Base-by-base conservation (phyloP, 1,140 invertebrate genomes). In the Drosophila saltans region DNA sequence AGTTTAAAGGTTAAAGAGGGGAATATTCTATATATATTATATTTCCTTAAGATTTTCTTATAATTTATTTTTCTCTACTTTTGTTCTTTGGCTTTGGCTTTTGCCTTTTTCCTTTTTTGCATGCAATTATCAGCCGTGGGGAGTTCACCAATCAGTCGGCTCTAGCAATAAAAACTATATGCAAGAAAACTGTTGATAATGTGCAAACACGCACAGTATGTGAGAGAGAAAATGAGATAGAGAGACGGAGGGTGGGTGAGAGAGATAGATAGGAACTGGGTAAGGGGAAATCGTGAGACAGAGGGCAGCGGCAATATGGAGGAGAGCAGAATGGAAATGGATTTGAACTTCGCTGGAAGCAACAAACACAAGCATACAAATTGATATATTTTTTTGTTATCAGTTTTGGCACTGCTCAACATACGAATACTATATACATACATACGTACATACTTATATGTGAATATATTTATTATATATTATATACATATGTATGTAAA, bases 301-400 rank as follows among this genome's bases (percentile, higher is more conserved):
- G 45, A 52, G 45, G 45, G 45, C 45, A 7, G 5, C 1, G 24
- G 36, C 7, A 39, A 39, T 39, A 16, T 16, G 16, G 33, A 21
- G 7, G 55, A 62, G 40, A 62, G 41, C 63, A 71, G 48, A 66
- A 11, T 78, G 75, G 77, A 84, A 86, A 86, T 89, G 84, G 84
- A 88, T 88, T 88, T 88, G 84, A 88, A 88, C 83, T 88, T 88
- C 83, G 83, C 70, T 78, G 84, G 66, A 74, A 79, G 68, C 75
- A 43, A 57, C 45, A n/a, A 24, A 33, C 26, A 56, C 40, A 55
- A 28, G n/a, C 28, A 55, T 21, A 65, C 28, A 52, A 52, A 52
- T 61, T 63, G 63, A 61, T 60, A 75, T 36, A 30, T 36, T 6
- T 66, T 39, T 24, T 26, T 65, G 62, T 78, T 78, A 78, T 78